A percentile compares a stretch with the other conserved stretches of the same genome.
Evolutionary conservation across 2,113 vertebrate genomes (phyloP).

Genomic region (Hydrolagus affinis): DNA sequence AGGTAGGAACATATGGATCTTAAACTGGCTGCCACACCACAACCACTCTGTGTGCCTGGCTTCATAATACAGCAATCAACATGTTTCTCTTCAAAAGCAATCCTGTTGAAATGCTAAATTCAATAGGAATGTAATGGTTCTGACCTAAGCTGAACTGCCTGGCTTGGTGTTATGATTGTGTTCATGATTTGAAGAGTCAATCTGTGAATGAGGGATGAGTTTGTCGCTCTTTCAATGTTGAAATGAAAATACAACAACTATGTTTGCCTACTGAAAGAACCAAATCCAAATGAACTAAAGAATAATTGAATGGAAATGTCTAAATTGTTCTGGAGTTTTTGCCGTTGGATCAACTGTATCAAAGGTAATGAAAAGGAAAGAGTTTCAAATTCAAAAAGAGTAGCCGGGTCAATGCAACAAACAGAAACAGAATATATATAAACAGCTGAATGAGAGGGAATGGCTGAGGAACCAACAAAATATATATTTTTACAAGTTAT

Average conservation of each 20-base stretch:
- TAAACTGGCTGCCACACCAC: not conserved
- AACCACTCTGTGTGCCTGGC: not conserved
- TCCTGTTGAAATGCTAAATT: no score
- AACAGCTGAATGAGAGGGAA: no score
- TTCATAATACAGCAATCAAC: not conserved
- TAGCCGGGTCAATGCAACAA: no score
- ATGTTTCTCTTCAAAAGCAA: not conserved
- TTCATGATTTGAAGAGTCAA: not conserved
- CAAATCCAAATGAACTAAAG: not conserved
- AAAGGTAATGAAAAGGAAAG: no score
- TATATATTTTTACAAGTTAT: no score
- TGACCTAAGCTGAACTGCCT: not conserved
- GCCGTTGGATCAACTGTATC: not conserved
- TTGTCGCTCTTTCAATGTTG: not conserved
- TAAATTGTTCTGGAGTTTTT: not conserved
- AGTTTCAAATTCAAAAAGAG: no score
- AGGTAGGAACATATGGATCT: constrained; percentile 53
- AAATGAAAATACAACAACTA: not conserved
- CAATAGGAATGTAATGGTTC: not conserved
- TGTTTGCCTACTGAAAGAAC: not conserved
- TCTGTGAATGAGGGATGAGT: not conserved
- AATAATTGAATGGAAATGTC: not conserved
- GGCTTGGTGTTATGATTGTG: not conserved
- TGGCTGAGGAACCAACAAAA: no score
- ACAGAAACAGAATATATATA: no score